Base-by-base conservation (phyloP, 2,113 vertebrate species). In the Centropristis striata region DNA sequence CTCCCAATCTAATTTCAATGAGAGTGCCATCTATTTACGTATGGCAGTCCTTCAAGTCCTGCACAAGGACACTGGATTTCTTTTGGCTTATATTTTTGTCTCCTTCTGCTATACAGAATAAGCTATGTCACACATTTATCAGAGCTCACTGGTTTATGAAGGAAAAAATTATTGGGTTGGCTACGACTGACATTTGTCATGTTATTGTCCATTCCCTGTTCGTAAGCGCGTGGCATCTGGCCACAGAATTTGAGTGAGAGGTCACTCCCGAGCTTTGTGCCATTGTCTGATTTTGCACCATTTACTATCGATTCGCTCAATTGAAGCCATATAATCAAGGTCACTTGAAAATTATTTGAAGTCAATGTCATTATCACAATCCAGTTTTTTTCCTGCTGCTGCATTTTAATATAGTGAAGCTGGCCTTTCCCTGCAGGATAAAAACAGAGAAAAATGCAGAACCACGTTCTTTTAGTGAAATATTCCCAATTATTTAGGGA, bases 281-380 rank as follows among this genome's bases (percentile, higher is more conserved):
- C 51, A 16, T 54, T n/a, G 37, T 58, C 66, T 61, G 57, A 51
- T 60, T 81, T 66, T 74, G 78, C 71, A 79, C 71, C 55, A 79
- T 88, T 88, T 85, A 25, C 32, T 32, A 32, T 69, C 36, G 65
- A 79, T 54, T 79, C 8, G 49, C 65, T 37, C 57, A 58, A 53
- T 63, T 86, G 59, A 61, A 57, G 71, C 18, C 41, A 23, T 44
- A 47, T 59, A 64, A 69, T 72, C 36, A 63, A 72, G 59, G 68
- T 75, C 51, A 78, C 11, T 61, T n/a, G 27, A 25, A 66, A 69
- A 49, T 61, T 1, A 71, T 63, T 69, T 72, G 61, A 74, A 68
- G 68, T 70, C 57, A 80, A 14, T 44, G 70, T 64, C 28, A 65
- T 69, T 8, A 32, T 75, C 50, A 18, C 1, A 21, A 63, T 28